A percentile compares a stretch with the other conserved stretches of the same genome.
These are phyloP conservation scores for Gymnothorax javanicus DNA, from an alignment of 2,797 vertebrate genomes.

Conservation along the genomic window DNA sequence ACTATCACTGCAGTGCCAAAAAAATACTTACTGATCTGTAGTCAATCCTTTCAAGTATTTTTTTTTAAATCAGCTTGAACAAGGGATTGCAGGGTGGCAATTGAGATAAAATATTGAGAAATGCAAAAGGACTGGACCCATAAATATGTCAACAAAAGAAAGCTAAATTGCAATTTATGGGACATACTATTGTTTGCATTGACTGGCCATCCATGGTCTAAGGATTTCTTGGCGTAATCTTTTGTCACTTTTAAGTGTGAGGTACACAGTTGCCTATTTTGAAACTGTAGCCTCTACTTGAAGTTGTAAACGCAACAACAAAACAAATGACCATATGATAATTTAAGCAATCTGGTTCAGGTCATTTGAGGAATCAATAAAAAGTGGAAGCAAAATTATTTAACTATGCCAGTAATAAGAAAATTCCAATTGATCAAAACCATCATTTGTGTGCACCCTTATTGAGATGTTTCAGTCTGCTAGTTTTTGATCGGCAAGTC, in stretches of 20 bases:
- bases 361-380: neutral
- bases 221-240: neutral
- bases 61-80: constrained; percentile 33
- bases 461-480: neutral
- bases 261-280: neutral
- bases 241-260: neutral
- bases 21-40: constrained; percentile 32
- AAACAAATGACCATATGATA: neutral
- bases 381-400: neutral
- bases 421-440: neutral
- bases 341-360: neutral
- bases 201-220: neutral
- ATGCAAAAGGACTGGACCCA: neutral
- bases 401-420: neutral
- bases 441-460: neutral
- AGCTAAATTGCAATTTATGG: constrained; percentile 1
- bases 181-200: constrained; percentile 8
- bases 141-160: constrained; percentile 18
- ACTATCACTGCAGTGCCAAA: constrained; percentile 10
- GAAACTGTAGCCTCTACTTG: neutral
- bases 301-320: neutral
- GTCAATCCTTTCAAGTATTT: constrained; percentile 35
- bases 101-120: constrained; percentile 24
- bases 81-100: neutral
- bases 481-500: neutral